A percentile compares a stretch with the other conserved stretches of the same genome.
phyloP scores from a whole-genome alignment of 2,888 invertebrate genomes.

The Myopa testacea region DNA sequence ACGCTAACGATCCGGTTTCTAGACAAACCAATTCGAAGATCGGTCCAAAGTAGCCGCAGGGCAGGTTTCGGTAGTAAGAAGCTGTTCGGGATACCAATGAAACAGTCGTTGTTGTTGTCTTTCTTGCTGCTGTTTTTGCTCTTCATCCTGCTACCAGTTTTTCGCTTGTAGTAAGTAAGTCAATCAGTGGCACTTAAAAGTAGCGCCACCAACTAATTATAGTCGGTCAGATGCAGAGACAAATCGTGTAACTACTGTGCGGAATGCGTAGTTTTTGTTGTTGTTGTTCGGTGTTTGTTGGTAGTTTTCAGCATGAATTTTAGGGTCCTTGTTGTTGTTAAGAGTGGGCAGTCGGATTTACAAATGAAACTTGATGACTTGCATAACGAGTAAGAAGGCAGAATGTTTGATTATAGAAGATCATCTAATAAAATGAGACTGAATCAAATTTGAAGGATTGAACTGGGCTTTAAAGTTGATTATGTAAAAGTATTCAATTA shows the following conservation, averaged over 20 bases:
- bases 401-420: neutral
- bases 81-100: neutral
- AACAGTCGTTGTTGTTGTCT: neutral
- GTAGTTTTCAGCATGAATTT: neutral
- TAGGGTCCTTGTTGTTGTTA: too few relatives aligned
- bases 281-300: neutral
- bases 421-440: neutral
- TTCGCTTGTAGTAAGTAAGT: slow-evolving; percentile 27
- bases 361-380: neutral
- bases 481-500: too few relatives aligned
- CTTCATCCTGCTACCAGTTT: neutral
- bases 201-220: slow-evolving; percentile 39
- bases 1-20: neutral
- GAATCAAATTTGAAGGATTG: neutral
- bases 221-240: slow-evolving; percentile 29
- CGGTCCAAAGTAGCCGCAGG: neutral
- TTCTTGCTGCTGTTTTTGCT: neutral
- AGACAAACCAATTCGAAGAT: neutral
- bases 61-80: neutral
- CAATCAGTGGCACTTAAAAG: slow-evolving; percentile 34
- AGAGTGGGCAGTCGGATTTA: neutral
- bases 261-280: slow-evolving; percentile 4
- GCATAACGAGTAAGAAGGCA: neutral
- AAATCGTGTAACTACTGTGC: slow-evolving; percentile 39
- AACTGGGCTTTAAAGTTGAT: too few relatives aligned